Conservation (phyloP, 2,113 vertebrate genomes). For the Ptychochromis oligacanthus region DNA sequence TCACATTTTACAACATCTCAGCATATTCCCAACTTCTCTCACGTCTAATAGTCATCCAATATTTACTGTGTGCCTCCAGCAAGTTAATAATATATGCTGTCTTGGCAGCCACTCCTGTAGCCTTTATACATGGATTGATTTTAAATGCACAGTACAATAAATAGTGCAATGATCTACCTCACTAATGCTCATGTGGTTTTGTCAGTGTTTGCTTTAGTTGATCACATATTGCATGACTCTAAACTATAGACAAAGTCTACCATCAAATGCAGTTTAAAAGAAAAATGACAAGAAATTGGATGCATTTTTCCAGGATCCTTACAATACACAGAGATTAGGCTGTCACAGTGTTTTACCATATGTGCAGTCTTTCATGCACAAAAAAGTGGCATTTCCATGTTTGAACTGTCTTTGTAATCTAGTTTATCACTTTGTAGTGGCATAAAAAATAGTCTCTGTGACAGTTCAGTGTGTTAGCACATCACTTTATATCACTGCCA, state of each 20-base stretch:
- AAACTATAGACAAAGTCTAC: neutral
- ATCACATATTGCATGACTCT: neutral
- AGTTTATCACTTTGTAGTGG: conserved; percentile 9
- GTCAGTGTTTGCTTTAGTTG: neutral
- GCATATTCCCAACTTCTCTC: conserved; percentile 40
- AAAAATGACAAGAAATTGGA: neutral
- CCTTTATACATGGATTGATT: conserved; percentile 52
- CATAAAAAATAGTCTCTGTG: neutral
- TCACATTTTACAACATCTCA: conserved; percentile 38
- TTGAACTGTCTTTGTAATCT: conserved; percentile 19
- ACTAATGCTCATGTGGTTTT: conserved; percentile 10
- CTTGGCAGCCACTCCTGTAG: conserved; percentile 44
- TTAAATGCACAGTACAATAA: conserved; percentile 55
- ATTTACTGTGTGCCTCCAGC: conserved; percentile 39
- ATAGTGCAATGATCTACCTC: neutral
- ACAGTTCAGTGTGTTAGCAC: conserved; percentile 16
- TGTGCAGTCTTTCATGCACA: neutral
- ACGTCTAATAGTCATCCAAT: conserved; percentile 49
- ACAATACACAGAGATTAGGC: neutral
- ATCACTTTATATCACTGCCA: conserved; percentile 35
- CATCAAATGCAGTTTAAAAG: neutral
- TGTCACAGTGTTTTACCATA: neutral
- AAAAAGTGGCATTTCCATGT: neutral
- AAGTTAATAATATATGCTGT: conserved; percentile 61
- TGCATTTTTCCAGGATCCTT: neutral